phyloP scores from a whole-genome alignment of 2,888 invertebrate genomes.

The Tenthredo scrophulariae region DNA sequence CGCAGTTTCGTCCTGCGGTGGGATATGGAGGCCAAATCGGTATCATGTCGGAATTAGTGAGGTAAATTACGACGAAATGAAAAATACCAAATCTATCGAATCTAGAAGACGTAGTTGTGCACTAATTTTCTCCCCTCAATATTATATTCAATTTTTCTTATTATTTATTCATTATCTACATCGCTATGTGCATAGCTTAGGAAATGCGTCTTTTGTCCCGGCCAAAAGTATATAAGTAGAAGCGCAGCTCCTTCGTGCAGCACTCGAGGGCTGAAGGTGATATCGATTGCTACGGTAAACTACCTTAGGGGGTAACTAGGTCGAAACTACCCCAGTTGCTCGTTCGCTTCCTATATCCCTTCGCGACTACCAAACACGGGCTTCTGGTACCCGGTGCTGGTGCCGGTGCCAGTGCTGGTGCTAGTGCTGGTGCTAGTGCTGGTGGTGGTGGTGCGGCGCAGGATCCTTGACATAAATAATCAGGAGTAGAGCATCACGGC shows the following conservation, averaged over 20 bases:
- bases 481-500: constrained; percentile 72
- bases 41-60: neutral
- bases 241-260: neutral
- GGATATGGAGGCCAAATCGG: neutral
- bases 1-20: neutral
- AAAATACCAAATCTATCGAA: too few relatives aligned
- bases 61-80: too few relatives aligned
- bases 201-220: neutral
- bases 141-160: too few relatives aligned
- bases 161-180: too few relatives aligned
- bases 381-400: constrained; percentile 9
- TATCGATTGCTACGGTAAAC: constrained; percentile 73
- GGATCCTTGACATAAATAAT: constrained; percentile 77
- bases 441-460: constrained; percentile 58
- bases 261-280: constrained; percentile 54
- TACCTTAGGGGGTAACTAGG: constrained; percentile 74
- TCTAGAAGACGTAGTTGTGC: too few relatives aligned
- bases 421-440: constrained; percentile 51
- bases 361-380: constrained; percentile 8
- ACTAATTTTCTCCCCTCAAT: too few relatives aligned
- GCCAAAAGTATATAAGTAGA: constrained; percentile 51
- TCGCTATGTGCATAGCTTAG: neutral
- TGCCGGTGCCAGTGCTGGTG: constrained; percentile 5
- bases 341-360: constrained; percentile 41
- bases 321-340: constrained; percentile 67